phyloP scores from a whole-genome alignment of 2,113 vertebrate species.

The Entelurus aequoreus region DNA sequence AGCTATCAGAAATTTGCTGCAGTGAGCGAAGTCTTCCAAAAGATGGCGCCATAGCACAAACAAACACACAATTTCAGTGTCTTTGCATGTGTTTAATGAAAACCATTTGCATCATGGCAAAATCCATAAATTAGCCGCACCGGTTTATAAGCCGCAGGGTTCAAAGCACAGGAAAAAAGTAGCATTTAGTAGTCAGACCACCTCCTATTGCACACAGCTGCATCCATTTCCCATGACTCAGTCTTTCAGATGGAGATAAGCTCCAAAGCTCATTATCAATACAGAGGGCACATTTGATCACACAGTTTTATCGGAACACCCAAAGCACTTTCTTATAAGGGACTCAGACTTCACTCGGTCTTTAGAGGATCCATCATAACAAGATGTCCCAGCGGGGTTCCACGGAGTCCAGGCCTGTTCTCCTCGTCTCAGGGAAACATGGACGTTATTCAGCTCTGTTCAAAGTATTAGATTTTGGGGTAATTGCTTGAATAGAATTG shows the following conservation, averaged over 20 bases:
- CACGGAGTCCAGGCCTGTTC: background rate
- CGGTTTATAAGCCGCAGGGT: too few relatives aligned
- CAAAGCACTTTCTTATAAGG: slow-evolving; percentile 10
- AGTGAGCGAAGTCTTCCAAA: too few relatives aligned
- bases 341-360: background rate
- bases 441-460: background rate
- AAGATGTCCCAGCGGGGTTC: slow-evolving; percentile 4
- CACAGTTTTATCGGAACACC: slow-evolving; percentile 27
- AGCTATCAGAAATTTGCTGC: too few relatives aligned
- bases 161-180: too few relatives aligned
- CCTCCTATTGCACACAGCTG: background rate
- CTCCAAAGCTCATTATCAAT: background rate
- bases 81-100: too few relatives aligned
- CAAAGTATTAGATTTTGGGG: background rate
- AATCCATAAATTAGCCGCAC: too few relatives aligned
- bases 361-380: slow-evolving; percentile 3
- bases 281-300: slow-evolving; percentile 7
- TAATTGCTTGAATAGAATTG: background rate
- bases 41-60: too few relatives aligned
- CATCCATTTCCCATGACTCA: background rate
- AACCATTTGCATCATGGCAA: too few relatives aligned
- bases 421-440: background rate
- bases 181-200: slow-evolving; percentile 1
- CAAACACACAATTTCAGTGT: too few relatives aligned
- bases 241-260: slow-evolving; percentile 15